Percentiles rank a stretch among this genome's conserved stretches.
phyloP scores from a whole-genome alignment of 2,888 invertebrate species.

The Copidosoma aretas region DNA sequence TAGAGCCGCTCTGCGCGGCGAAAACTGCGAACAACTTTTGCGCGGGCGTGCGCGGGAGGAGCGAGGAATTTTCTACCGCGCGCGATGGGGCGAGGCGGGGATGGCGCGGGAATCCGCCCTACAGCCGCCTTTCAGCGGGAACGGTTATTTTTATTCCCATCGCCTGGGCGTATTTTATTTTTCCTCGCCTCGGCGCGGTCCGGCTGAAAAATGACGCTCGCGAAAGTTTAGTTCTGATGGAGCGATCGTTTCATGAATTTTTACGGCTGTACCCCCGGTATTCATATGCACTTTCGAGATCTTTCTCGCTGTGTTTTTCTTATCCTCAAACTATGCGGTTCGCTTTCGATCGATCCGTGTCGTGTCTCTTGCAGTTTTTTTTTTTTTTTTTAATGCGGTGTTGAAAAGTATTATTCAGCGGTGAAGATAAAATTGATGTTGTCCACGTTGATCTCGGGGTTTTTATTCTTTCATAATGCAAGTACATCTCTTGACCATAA shows the following conservation, averaged over 20 bases:
- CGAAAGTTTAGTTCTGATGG: constrained; percentile 29
- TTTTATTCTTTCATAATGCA: too few species aligned
- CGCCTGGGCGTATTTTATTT: constrained; percentile 31
- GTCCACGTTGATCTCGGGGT: too few species aligned
- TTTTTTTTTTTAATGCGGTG: neutral
- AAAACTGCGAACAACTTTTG: neutral
- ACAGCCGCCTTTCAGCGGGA: constrained; percentile 22
- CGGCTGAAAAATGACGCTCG: constrained; percentile 13
- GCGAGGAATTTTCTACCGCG: neutral
- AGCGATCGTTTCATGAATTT: constrained; percentile 35
- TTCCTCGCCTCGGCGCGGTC: constrained; percentile 2
- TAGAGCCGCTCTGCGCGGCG: neutral
- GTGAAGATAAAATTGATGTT: too few species aligned
- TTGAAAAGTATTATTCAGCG: neutral
- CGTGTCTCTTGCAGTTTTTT: too few species aligned
- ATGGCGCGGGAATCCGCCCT: neutral
- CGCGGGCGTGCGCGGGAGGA: neutral
- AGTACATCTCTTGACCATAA: too few species aligned
- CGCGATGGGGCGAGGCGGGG: neutral
- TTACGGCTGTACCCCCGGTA: constrained; percentile 4
- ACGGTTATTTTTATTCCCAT: constrained; percentile 40
- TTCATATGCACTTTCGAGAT: constrained; percentile 8
- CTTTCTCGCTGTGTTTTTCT: neutral
- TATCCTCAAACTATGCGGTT: too few species aligned
- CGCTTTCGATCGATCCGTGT: too few species aligned